Evolutionary conservation across 1,140 invertebrate species (phyloP).

Genomic region (Hyles vespertilio): DNA sequence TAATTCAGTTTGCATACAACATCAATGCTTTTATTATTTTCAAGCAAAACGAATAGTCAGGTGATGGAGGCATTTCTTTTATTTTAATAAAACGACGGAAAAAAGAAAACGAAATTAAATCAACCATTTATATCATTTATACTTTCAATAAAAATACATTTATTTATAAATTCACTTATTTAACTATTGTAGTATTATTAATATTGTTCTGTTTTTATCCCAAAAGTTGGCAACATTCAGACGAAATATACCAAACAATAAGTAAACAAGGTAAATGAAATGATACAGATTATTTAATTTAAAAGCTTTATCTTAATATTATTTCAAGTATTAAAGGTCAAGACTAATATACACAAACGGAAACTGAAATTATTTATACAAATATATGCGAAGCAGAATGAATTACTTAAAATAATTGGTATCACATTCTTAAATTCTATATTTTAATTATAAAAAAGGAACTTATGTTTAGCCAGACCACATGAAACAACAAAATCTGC

Average conservation of each 20-base stretch:
- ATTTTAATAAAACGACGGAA: slow-evolving; percentile 3
- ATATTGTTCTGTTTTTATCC: slow-evolving; percentile 49
- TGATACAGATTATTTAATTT: slow-evolving; percentile 38
- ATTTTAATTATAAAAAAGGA: slow-evolving; percentile 66
- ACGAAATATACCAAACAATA: slow-evolving; percentile 9
- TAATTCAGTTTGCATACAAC: too few relatives aligned
- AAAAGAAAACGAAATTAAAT: slow-evolving; percentile 36
- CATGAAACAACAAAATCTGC: slow-evolving; percentile 47
- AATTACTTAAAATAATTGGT: slow-evolving; percentile 67
- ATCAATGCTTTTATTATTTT: too few relatives aligned
- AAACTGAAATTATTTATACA: slow-evolving; percentile 44
- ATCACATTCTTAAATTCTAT: slow-evolving; percentile 71
- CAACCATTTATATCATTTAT: slow-evolving; percentile 57
- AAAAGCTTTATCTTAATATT: slow-evolving; percentile 45
- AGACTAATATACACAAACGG: slow-evolving; percentile 52
- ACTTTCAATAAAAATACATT: slow-evolving; percentile 54
- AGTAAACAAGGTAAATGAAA: slow-evolving; percentile 34
- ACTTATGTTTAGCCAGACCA: slow-evolving; percentile 61
- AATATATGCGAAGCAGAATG: slow-evolving; percentile 52
- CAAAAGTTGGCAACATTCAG: slow-evolving; percentile 5
- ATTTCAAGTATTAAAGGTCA: slow-evolving; percentile 50
- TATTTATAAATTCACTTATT: slow-evolving; percentile 53
- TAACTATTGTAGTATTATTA: slow-evolving; percentile 30
- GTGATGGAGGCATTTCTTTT: not conserved
- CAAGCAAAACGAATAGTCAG: too few relatives aligned